Conservation (phyloP, 2,888 invertebrate species). For the Idaea biselata region DNA sequence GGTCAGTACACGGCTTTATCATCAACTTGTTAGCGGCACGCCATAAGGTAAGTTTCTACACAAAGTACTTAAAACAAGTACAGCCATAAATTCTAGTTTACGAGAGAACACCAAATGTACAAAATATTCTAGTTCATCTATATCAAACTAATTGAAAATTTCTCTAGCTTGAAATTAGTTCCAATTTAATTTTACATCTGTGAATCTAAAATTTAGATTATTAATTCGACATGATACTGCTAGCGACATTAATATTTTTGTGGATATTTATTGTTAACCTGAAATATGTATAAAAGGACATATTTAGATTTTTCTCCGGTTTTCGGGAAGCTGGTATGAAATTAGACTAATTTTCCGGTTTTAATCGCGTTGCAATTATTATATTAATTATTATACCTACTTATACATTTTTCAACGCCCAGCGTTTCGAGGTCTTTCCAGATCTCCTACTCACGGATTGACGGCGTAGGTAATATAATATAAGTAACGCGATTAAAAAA, state of each 20-base stretch:
- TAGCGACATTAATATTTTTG: too few species aligned
- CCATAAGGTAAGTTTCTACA: not conserved
- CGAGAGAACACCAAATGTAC: slow-evolving; percentile 64
- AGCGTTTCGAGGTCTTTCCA: too few species aligned
- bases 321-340: too few species aligned
- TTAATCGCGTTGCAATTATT: too few species aligned
- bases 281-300: too few species aligned
- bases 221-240: not conserved
- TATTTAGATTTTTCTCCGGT: too few species aligned
- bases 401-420: too few species aligned
- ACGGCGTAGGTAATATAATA: too few species aligned
- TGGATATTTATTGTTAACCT: too few species aligned
- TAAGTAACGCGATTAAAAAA: not conserved
- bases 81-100: slow-evolving; percentile 72
- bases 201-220: not conserved
- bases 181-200: slow-evolving; percentile 68
- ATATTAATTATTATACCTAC: too few species aligned
- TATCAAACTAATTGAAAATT: slow-evolving; percentile 73
- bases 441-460: too few species aligned
- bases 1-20: not conserved
- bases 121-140: slow-evolving; percentile 73
- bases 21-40: not conserved
- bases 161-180: slow-evolving; percentile 37
- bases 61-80: slow-evolving; percentile 15
- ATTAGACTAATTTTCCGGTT: too few species aligned